Evolutionary conservation across 2,888 invertebrate genomes (phyloP), one percentile per base, ranked within the genome.

Genomic region (Seira sanloemensis): DNA sequence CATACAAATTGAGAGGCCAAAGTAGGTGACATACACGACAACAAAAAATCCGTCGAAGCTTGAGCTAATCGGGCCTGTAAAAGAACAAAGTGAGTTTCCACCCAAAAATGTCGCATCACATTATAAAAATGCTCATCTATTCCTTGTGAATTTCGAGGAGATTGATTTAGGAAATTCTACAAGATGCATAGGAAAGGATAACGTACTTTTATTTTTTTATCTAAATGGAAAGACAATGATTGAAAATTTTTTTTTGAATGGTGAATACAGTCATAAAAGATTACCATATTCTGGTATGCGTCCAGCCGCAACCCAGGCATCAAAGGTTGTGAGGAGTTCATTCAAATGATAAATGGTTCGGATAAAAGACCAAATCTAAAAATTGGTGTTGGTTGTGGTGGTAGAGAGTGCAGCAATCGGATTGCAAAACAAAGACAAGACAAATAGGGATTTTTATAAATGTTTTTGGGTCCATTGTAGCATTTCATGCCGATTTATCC

Each of bases 301-400:
- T 65, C 87, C 87, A 75, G 86, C 87, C 58, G 85, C 85, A 79
- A 87, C 86, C 87, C 87, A 87, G 73, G 83, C 79, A 80, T 87
- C 87, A 84, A 87, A 87, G 74, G 87, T 87, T 71, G 87, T 87
- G 74, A 87, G 87, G 74, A 87, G 85, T 86, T 87, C 87, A 86
- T 87, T 87, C 83, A 87, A 81, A 83, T 87, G 87, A 85, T 87
- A 87, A 85, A 87, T 87, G 74, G 87, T 87, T 78, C 87, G 82
- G 77, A 87, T 83, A 85, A 87, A 87, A 73, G 87, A 86, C 87
- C 87, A 87, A 73, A 87, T 86, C 87, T 87, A 82, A 71, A n/a
- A n/a, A 83, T 24, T 67, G 25, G 66, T 21, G 58, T n/a, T 58
- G 58, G 58, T 58, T 9, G 58, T 58, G 18, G 58, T 58, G 58